A percentile compares a stretch with the other conserved stretches of the same genome.
phyloP scores from a whole-genome alignment of 2,888 invertebrate genomes.

The Tryphoninae sp. region DNA sequence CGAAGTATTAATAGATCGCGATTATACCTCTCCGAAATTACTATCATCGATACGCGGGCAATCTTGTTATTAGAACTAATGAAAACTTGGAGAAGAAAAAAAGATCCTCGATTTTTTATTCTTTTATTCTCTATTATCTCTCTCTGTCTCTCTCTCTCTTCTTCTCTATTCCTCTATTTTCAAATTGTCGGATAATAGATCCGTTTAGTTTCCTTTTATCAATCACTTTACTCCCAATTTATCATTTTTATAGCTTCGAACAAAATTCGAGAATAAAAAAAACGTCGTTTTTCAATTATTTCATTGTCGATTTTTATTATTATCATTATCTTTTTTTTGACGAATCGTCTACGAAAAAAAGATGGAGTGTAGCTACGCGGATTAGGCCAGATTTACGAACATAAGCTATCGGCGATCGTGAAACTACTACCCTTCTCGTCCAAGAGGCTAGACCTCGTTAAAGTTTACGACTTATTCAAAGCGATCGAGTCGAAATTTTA shows the following conservation, averaged over 20 bases:
- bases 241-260: too few relatives aligned
- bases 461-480: slow-evolving; percentile 61
- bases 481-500: slow-evolving; percentile 57
- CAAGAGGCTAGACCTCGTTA: slow-evolving; percentile 51
- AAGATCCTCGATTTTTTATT: neutral
- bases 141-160: too few relatives aligned
- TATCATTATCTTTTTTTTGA: neutral
- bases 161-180: too few relatives aligned
- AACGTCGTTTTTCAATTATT: too few relatives aligned
- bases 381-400: slow-evolving; percentile 21
- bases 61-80: neutral
- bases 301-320: neutral
- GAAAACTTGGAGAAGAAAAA: neutral
- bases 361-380: neutral
- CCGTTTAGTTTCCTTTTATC: too few relatives aligned
- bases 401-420: slow-evolving; percentile 19
- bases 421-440: slow-evolving; percentile 1
- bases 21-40: neutral
- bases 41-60: neutral
- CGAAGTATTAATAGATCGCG: neutral
- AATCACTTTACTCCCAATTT: too few relatives aligned
- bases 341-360: neutral
- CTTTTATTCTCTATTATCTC: too few relatives aligned
- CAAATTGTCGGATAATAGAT: too few relatives aligned
- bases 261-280: too few relatives aligned